These are phyloP conservation scores for Mesitornis unicolor DNA, from an alignment of 2,113 vertebrate genomes.

Conservation along the genomic window DNA sequence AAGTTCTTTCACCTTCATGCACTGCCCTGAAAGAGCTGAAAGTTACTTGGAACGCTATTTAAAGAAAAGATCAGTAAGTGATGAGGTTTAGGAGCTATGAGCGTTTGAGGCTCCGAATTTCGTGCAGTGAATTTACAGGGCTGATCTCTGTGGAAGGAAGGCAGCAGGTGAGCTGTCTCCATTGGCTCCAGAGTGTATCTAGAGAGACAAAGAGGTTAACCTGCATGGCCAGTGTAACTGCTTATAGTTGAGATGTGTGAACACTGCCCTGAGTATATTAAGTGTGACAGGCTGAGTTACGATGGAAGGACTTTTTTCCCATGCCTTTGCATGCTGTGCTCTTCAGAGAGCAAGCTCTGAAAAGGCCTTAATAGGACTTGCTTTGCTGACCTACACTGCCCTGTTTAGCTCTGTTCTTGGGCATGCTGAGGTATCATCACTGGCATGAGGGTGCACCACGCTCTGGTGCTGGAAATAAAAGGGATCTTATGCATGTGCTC, in stretches of 20 bases:
- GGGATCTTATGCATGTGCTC: rapidly evolving
- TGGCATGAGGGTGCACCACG: background rate
- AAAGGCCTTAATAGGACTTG: background rate
- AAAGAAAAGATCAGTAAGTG: background rate
- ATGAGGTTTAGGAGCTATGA: background rate
- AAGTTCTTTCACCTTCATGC: background rate
- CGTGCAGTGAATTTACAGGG: background rate
- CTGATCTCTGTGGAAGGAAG: background rate
- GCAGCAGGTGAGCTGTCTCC: background rate
- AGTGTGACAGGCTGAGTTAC: background rate
- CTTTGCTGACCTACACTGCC: background rate
- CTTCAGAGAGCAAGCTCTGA: background rate
- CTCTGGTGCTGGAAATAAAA: background rate
- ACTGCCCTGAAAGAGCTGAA: background rate
- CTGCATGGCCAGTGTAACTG: background rate
- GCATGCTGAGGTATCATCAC: rapidly evolving
- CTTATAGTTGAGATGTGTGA: background rate
- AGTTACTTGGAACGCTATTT: background rate
- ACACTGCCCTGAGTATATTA: rapidly evolving
- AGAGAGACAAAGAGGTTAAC: background rate
- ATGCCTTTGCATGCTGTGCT: rapidly evolving
- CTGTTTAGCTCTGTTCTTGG: background rate
- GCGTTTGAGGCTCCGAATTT: rapidly evolving
- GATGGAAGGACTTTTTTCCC: background rate
- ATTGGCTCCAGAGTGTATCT: rapidly evolving